Base-by-base conservation (phyloP, 2,797 vertebrate genomes). In the Molothrus aeneus region DNA sequence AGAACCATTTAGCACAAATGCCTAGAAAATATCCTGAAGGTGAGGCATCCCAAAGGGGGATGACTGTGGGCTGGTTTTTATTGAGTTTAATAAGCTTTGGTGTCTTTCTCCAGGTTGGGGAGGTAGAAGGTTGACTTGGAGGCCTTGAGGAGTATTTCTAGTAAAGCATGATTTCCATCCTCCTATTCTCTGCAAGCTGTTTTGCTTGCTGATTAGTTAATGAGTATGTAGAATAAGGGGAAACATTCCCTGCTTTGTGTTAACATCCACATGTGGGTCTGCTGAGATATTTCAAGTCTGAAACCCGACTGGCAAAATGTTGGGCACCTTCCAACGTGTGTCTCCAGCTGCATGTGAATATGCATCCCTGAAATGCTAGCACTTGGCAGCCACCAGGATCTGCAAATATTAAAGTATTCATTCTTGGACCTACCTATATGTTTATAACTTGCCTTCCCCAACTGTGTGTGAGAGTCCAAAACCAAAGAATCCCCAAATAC, bases 401-500 rank as follows among this genome's bases (percentile, higher is more conserved):
- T 93, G 90, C 91, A 97, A 97, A 96, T 96, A 97, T 95, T 88
- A 95, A 97, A 93, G 70, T 93, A 96, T 96, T 96, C 91, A 2
- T 91, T 96, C 95, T 96, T 96, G 96, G 96, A 96, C 80, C 91
- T 94, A 95, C 93, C 93, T 93, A 84, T 95, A 90, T 92, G 96
- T 96, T 97, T 96, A 96, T 90, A 95, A 88, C 71, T 95, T 40
- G 89, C 94, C 56, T 96, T 61, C 61, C 91, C 60, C 82, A 88
- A 81, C 77, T 88, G 17, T 82, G 92, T 91, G 77, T n/a, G 63
- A 86, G 93, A 88, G 93, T 93, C 95, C 95, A 96, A 97, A 97
- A 91, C 95, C 95, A 94, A 97, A 97, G 95, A 97, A 96, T 96
- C 96, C 95, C 92, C 87, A 97, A 94, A 95, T 97, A 97, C 93